Evolutionary conservation across 2,888 invertebrate species (phyloP), one percentile per base, ranked within the genome.

Genomic region (Acronicta aceris): DNA sequence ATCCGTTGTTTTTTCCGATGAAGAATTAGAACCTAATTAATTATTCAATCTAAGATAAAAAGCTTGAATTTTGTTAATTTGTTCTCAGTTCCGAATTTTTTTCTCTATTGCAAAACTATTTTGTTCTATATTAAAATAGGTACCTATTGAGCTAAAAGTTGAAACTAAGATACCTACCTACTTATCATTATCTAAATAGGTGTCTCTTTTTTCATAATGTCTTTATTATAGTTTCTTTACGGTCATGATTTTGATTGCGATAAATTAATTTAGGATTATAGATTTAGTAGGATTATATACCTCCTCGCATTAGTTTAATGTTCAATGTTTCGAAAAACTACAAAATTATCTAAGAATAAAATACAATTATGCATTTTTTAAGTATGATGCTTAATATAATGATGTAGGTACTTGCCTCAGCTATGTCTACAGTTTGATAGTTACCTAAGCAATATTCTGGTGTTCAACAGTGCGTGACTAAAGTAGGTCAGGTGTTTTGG

Each of bases 401-500:
- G n/a, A n/a, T n/a, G n/a, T n/a, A n/a, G n/a, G n/a, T n/a, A n/a
- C n/a, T n/a, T n/a, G n/a, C n/a, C n/a, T n/a, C n/a, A n/a, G n/a
- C n/a, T n/a, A n/a, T n/a, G n/a, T n/a, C n/a, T n/a, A n/a, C n/a
- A n/a, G n/a, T n/a, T n/a, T n/a, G n/a, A n/a, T n/a, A n/a, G n/a
- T n/a, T n/a, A n/a, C n/a, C n/a, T n/a, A n/a, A n/a, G n/a, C n/a
- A n/a, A n/a, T n/a, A n/a, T n/a, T n/a, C n/a, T n/a, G n/a, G n/a
- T n/a, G n/a, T n/a, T n/a, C n/a, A n/a, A n/a, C 21, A 21, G 21
- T 63, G 59, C 55, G 21, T 53, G 45, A 15, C 54, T 27, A 16
- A 70, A 45, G 59, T 64, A 62, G 54, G 72, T 70, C 66, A 72
- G 17, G 56, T 52, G 42, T 58, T 69, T 38, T 36, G 4, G 47